Percentiles rank a stretch among this genome's conserved stretches.
Conservation (phyloP, 2,888 invertebrate genomes). For the Ophioninae sp. region DNA sequence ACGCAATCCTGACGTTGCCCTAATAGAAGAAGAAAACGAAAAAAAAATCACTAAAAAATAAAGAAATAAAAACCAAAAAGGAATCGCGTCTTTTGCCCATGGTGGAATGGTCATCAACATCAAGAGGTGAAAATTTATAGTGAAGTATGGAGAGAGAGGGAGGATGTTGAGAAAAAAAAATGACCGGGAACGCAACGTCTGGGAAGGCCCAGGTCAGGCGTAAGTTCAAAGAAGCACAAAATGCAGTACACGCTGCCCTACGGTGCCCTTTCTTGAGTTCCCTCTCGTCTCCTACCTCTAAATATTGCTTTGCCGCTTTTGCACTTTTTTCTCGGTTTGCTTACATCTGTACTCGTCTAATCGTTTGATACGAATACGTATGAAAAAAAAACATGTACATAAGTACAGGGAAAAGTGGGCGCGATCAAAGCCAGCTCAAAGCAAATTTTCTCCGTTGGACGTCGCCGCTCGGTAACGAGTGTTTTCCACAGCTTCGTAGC, state of each 20-base stretch:
- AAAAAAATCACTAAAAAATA: not conserved
- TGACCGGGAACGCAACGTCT: constrained; percentile 54
- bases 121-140: constrained; percentile 35
- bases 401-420: not conserved
- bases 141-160: constrained; percentile 10
- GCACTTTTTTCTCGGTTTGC: not conserved
- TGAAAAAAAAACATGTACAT: not conserved
- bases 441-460: constrained; percentile 2
- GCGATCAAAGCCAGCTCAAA: constrained; percentile 2
- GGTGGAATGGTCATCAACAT: constrained; percentile 50
- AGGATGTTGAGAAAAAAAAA: constrained; percentile 31
- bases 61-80: not conserved
- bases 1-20: constrained; percentile 49
- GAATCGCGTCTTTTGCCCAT: constrained; percentile 37
- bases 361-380: constrained; percentile 10
- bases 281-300: not conserved
- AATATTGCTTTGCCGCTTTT: not conserved
- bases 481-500: not conserved
- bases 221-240: constrained; percentile 60
- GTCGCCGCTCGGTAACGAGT: not conserved
- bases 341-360: constrained; percentile 4
- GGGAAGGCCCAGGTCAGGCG: constrained; percentile 54
- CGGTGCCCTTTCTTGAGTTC: constrained; percentile 35
- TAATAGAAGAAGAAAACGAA: constrained; percentile 37
- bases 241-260: constrained; percentile 35